Evolutionary conservation across 2,113 vertebrate genomes (phyloP).

Genomic region (Noturus placidus): DNA sequence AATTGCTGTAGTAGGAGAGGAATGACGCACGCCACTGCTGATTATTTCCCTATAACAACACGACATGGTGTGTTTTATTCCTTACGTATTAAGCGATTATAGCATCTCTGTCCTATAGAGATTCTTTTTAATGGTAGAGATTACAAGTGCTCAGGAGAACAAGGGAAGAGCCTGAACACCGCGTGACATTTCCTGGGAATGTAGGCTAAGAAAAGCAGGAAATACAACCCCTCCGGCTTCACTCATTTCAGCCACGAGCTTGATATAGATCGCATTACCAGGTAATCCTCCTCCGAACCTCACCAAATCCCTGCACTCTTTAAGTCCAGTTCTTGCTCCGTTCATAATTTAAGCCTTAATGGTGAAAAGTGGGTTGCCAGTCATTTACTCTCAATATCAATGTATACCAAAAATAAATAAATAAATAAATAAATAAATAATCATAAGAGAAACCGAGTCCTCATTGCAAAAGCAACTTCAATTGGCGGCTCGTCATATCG

Average conservation of each 20-base stretch:
- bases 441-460: constrained; percentile 52
- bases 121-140: neutral
- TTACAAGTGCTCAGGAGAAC: neutral
- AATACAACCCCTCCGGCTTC: neutral
- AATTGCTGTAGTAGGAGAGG: neutral
- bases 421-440: too few species aligned
- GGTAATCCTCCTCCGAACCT: constrained; percentile 27
- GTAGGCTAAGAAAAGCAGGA: neutral
- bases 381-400: constrained; percentile 65
- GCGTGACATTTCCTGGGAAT: neutral
- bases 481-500: constrained; percentile 52
- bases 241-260: neutral
- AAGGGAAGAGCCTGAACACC: neutral
- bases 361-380: constrained; percentile 64
- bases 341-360: constrained; percentile 64
- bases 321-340: constrained; percentile 50
- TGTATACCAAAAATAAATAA: too few species aligned
- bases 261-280: neutral
- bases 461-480: constrained; percentile 43
- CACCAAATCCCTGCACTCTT: constrained; percentile 23
- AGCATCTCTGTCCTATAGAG: neutral
- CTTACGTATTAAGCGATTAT: neutral
- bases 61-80: too few species aligned
- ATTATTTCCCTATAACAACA: neutral
- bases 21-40: neutral